Evolutionary conservation across 2,888 invertebrate species (phyloP), one percentile per base, ranked within the genome.

Genomic region (Drosophila macrospina): DNA sequence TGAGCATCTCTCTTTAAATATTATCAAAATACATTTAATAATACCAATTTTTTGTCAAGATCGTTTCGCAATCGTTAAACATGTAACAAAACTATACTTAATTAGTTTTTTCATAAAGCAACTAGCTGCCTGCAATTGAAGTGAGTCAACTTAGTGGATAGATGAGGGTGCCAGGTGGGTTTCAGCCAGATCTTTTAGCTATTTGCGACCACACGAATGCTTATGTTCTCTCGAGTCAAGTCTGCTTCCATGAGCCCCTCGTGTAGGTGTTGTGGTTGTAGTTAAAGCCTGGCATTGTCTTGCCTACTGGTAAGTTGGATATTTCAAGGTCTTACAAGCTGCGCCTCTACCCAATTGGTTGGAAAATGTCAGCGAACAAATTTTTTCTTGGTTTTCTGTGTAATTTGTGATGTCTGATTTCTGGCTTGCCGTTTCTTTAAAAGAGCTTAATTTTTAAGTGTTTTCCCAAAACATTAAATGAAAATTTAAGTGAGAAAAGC

Each of bases 291-390:
- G 76, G 65, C 67, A 69, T 75, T 85, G 83, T 69, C 54, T 63
- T 74, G 65, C 55, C 56, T 45, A 30, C 45, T 39, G 45, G 51
- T 57, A 63, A 37, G 41, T 70, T 56, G 69, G 55, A 47, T 59
- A 50, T 75, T 87, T 82, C 82, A 82, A 87, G 82, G 82, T 81
- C 82, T 73, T 20, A 11, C 32, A 5, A 45, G 77, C 70, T 77
- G 85, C 74, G 78, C 82, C 78, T 52, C 70, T 84, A 47, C 51
- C 61, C 63, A 76, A 78, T 80, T 74, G 78, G 68, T 60, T 45
- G 59, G 85, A 68, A 81, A 88, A 84, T 84, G 88, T 82, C 83
- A 84, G 79, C 55, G 41, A 56, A 61, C 55, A 45, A 54, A 61
- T 55, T 32, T 45, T 30, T 61, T 36, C 20, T 11, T 54, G 8